A percentile compares a stretch with the other conserved stretches of the same genome.
phyloP scores from a whole-genome alignment of 2,113 vertebrate species.

The Macroglossus sobrinus region DNA sequence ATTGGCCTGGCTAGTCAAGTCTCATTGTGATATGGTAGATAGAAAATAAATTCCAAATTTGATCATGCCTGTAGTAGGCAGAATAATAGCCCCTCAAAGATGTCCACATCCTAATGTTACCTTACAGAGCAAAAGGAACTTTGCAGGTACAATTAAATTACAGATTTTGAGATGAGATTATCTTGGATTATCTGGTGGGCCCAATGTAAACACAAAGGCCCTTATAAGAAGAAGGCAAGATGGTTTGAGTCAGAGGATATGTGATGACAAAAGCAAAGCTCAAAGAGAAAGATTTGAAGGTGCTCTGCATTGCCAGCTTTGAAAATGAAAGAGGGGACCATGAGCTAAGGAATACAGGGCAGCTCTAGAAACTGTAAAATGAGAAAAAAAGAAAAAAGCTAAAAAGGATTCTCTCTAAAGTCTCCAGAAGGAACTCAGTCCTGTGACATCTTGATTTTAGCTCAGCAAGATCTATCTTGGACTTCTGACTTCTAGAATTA shows the following conservation, averaged over 20 bases:
- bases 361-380: background rate
- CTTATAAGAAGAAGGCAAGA: background rate
- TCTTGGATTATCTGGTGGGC: background rate
- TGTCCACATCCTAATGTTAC: background rate
- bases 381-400: background rate
- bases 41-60: constrained; percentile 29
- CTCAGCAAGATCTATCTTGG: background rate
- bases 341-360: background rate
- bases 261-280: background rate
- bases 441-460: background rate
- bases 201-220: background rate
- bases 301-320: background rate
- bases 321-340: background rate
- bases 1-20: background rate
- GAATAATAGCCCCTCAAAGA: background rate
- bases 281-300: background rate
- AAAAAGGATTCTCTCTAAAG: background rate
- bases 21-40: background rate
- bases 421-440: background rate
- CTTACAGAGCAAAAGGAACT: background rate
- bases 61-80: background rate
- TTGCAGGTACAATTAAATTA: background rate
- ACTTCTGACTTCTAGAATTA: background rate
- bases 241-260: background rate
- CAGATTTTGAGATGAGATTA: background rate